These are phyloP conservation scores for Sminthurinus signatus DNA, from an alignment of 1,140 invertebrate genomes.

Conservation along the genomic window DNA sequence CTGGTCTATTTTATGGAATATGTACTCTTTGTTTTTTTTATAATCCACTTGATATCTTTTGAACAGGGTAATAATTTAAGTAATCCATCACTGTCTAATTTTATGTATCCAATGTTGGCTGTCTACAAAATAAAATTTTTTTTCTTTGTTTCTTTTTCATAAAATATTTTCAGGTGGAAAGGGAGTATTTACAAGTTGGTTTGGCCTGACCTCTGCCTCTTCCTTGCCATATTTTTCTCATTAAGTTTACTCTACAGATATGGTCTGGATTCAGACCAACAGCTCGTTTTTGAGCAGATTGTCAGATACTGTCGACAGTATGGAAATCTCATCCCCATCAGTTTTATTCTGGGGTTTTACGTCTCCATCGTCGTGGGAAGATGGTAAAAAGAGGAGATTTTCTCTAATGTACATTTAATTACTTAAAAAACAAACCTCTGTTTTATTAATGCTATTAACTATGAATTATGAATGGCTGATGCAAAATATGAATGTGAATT, in stretches of 20 bases:
- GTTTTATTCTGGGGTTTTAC: conserved; percentile 85
- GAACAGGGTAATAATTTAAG: too few relatives aligned
- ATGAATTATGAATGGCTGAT: neutral
- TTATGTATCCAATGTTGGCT: too few relatives aligned
- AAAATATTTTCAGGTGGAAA: conserved; percentile 54
- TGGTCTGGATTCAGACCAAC: conserved; percentile 61
- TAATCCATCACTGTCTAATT: too few relatives aligned
- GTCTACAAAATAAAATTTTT: too few relatives aligned
- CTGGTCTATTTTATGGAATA: too few relatives aligned
- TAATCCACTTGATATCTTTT: too few relatives aligned
- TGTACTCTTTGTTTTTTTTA: too few relatives aligned
- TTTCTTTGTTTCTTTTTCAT: neutral
- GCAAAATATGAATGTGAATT: neutral
- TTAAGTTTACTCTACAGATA: conserved; percentile 44
- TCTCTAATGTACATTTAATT: neutral
- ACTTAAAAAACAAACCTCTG: neutral
- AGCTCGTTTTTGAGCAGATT: conserved; percentile 62
- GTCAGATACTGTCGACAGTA: conserved; percentile 70
- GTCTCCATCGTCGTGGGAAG: conserved; percentile 84
- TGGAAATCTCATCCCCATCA: conserved; percentile 70
- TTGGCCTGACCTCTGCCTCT: conserved; percentile 59
- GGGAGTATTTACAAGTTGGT: conserved; percentile 67
- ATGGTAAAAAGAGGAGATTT: conserved; percentile 52
- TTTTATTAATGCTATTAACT: neutral
- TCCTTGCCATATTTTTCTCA: conserved; percentile 44